Evolutionary conservation across 2,888 invertebrate species (phyloP), one percentile per base, ranked within the genome.

Genomic region (Agrochola macilenta): DNA sequence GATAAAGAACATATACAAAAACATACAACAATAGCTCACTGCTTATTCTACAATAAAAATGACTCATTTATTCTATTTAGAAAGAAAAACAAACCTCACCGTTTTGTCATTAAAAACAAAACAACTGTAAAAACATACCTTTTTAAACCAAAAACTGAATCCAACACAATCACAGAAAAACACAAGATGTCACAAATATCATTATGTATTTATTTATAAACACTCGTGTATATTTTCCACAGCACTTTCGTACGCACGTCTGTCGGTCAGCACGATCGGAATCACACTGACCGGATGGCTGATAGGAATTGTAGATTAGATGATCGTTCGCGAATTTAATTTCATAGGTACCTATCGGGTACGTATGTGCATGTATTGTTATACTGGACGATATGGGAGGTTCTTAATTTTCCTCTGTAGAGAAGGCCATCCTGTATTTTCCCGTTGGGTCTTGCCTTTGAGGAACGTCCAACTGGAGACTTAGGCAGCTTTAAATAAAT

Each of bases 281-380:
- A 72, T 65, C 61, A 74, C 70, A 91, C 90, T 92, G 89, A 83
- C 77, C 26, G 58, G 39, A 60, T 30, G 57, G 7, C 43, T 39
- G 69, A 70, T 61, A 64, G 17, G 60, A 65, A 77, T 74, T 58
- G 68, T 69, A 26, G 75, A 85, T 85, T 82, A 68, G 35, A 68
- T 68, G 77, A 83, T 81, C 64, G 60, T 11, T 82, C 49, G 86
- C 63, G 46, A 82, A 85, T 85, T 74, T 82, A 68, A 76, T 71
- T 84, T 66, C 46, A 17, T 63, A n/a, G n/a, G n/a, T n/a, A 71
- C 35, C 65, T 68, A 58, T 73, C 66, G 39, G 14, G 30, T 83
- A 74, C 9, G 4, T 58, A 9, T n/a, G 35, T 64, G 26, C 30
- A 20, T 43, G 11, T n/a, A 58, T 46, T 77, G 30, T 49, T 52